Conservation (phyloP, 2,888 invertebrate genomes). For the Bellardia pandia region DNA sequence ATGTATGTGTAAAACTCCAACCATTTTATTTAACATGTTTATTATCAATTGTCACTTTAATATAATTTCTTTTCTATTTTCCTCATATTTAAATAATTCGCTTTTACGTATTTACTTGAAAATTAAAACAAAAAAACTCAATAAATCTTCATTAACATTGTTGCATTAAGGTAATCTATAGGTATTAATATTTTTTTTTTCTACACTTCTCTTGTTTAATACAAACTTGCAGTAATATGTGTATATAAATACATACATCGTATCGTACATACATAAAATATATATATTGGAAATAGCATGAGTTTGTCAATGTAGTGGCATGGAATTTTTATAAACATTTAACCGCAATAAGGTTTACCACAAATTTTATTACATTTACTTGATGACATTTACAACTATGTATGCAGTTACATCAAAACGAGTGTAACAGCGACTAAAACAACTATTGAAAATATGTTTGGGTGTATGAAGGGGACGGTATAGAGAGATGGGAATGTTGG, state of each 20-base stretch:
- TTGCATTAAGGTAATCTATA: constrained; percentile 41
- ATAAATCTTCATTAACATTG: constrained; percentile 44
- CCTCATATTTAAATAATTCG: constrained; percentile 2
- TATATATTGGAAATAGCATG: neutral
- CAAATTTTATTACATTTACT: constrained; percentile 74
- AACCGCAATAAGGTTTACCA: constrained; percentile 72
- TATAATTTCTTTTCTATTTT: neutral
- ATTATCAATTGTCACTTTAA: neutral
- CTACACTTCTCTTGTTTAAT: neutral
- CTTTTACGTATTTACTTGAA: constrained; percentile 28
- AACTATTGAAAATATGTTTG: constrained; percentile 10
- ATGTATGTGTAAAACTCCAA: too few species aligned
- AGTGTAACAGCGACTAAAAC: constrained; percentile 48
- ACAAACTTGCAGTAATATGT: neutral
- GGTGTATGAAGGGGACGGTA: neutral
- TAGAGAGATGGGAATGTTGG: neutral
- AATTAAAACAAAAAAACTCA: neutral
- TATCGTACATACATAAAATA: too few species aligned
- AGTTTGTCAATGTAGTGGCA: constrained; percentile 5
- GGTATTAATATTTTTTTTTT: neutral
- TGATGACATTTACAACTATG: constrained; percentile 70
- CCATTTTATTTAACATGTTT: too few species aligned
- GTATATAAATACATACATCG: too few species aligned
- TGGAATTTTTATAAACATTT: constrained; percentile 66
- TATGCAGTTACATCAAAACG: constrained; percentile 22